These are phyloP conservation scores for Geotrypetes seraphini DNA, from an alignment of 2,797 vertebrate genomes.

Conservation along the genomic window DNA sequence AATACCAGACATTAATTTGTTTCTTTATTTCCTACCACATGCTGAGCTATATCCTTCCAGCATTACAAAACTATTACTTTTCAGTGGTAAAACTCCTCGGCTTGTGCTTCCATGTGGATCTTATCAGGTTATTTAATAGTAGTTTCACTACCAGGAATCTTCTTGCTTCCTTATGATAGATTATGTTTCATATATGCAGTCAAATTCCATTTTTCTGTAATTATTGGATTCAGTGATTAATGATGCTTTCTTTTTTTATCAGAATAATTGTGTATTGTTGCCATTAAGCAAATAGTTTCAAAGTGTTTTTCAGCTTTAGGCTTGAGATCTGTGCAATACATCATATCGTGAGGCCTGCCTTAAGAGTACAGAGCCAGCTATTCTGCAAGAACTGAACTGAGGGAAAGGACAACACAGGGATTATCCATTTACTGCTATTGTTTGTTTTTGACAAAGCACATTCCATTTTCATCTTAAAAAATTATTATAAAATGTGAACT, in stretches of 20 bases:
- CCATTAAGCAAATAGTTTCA: neutral
- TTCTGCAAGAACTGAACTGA: too few relatives aligned
- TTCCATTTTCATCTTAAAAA: too few relatives aligned
- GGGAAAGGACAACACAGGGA: too few relatives aligned
- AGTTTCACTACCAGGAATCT: neutral
- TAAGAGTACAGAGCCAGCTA: too few relatives aligned
- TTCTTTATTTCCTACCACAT: neutral
- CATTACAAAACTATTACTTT: constrained; percentile 3
- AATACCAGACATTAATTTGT: neutral
- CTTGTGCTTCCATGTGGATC: neutral
- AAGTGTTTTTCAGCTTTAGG: too few relatives aligned
- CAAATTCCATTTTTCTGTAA: neutral
- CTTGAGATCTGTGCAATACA: too few relatives aligned
- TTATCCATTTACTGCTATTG: too few relatives aligned
- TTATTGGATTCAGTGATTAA: constrained; percentile 1
- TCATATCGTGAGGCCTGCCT: too few relatives aligned
- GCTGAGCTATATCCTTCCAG: constrained; percentile 4
- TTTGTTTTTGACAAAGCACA: too few relatives aligned
- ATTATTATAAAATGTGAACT: too few relatives aligned
- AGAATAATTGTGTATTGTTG: neutral
- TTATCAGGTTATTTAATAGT: constrained; percentile 3
- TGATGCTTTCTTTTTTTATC: neutral
- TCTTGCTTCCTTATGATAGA: constrained; percentile 2
- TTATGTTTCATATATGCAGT: neutral
- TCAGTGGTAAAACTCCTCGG: constrained; percentile 1